Evolutionary conservation across 2,113 vertebrate species (phyloP).

Genomic region (Lagopus muta): DNA sequence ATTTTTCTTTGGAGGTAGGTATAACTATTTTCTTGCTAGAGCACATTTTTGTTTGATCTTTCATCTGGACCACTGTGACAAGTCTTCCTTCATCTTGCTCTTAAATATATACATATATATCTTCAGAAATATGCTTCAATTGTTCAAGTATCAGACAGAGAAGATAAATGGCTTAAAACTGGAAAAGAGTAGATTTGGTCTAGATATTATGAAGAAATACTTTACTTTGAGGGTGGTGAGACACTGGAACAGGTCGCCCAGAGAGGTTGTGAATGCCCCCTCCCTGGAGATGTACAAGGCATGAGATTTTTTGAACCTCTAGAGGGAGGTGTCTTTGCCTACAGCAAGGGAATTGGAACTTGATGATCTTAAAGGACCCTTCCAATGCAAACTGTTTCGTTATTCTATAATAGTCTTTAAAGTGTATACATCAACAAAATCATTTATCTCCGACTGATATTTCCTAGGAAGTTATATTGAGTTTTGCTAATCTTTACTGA

Average conservation of each 20-base stretch:
- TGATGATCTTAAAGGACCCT: too few species aligned
- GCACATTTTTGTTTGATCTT: not conserved
- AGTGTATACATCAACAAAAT: not conserved
- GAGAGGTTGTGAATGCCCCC: too few species aligned
- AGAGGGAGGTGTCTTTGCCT: too few species aligned
- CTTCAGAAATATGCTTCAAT: not conserved
- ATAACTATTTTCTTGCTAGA: not conserved
- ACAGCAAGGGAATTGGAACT: too few species aligned
- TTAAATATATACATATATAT: not conserved
- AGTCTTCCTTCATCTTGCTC: not conserved
- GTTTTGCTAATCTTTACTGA: not conserved
- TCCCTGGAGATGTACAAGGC: too few species aligned
- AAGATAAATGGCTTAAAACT: too few species aligned
- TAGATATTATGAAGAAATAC: too few species aligned
- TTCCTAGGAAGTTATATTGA: not conserved
- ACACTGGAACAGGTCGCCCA: too few species aligned
- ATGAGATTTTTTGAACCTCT: too few species aligned
- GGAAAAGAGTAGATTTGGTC: too few species aligned
- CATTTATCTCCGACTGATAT: not conserved
- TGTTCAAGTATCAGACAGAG: not conserved
- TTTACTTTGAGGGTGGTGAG: too few species aligned
- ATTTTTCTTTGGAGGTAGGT: not conserved
- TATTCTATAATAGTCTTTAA: not conserved
- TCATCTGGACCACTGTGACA: not conserved
- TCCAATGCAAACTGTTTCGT: too few species aligned